Evolutionary conservation across 1,140 invertebrate genomes (phyloP), one percentile per base, ranked within the genome.

Genomic region (Drosophila asahinai): DNA sequence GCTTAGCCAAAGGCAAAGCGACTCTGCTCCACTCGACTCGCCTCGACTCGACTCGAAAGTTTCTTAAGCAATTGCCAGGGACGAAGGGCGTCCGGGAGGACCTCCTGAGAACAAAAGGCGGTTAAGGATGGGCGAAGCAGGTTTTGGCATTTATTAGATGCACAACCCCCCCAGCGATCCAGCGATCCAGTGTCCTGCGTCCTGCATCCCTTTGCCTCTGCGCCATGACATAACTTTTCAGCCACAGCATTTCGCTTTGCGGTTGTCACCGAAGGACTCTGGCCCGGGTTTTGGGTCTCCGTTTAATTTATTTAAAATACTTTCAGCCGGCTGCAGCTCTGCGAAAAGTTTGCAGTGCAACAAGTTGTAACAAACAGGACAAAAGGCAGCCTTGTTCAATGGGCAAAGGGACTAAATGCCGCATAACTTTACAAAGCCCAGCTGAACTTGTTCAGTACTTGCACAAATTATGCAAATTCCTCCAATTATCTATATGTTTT

Each of bases 121-220:
- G 42, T 9, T 61, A 57, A 55, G 64, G 48, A 63, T 70, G 49
- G 38, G 49, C 40, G 5, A 30, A 27, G 45, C 52, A 72, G 68
- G 67, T 64, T 86, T 70, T 84, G 86, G 74, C 81, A 89, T 90
- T 90, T 89, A 90, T 89, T 84, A 90, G 81, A 90, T 90, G 84
- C 86, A 87, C 72, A 83, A 58, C 57, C 86, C 79, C 36, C 36
- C 19, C 19, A 19, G 19, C 19, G 19, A 19, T 19, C 54, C 51
- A 74, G 84, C 80, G 59, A 55, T 78, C 52, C 57, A 74, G 47
- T 70, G 47, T 19, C 45, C 63, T 54, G 3, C 36, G 36, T 48
- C 43, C 22, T 27, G 19, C 48, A 30, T 40, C 36, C 33, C 52
- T 54, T 40, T 17, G 40, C 62, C 58, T 65, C 43, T 60, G 54